These are phyloP conservation scores for Nerophis lumbriciformis DNA, from an alignment of 2,113 vertebrate species.

Conservation along the genomic window DNA sequence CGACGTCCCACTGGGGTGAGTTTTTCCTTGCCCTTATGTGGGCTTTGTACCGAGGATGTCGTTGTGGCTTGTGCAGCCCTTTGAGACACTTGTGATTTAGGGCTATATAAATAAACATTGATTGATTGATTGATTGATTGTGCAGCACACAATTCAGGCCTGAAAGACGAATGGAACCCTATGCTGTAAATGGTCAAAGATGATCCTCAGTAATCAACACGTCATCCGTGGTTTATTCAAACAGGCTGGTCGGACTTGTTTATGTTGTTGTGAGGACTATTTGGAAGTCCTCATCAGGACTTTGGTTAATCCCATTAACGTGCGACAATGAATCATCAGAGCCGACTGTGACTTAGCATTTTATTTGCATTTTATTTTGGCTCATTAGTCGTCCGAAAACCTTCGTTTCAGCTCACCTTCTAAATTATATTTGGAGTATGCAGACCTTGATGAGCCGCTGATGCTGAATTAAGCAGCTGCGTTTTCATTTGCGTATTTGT, in stretches of 20 bases:
- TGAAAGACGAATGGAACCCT: too few relatives aligned
- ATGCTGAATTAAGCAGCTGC: conserved; percentile 12
- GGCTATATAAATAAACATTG: too few relatives aligned
- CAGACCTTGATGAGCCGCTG: conserved; percentile 7
- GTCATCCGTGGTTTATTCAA: neutral
- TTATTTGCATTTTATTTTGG: conserved; percentile 29
- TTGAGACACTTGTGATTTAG: too few relatives aligned
- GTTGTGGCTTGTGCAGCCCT: too few relatives aligned
- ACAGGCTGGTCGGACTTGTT: neutral
- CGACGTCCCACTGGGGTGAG: too few relatives aligned
- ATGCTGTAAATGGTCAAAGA: too few relatives aligned
- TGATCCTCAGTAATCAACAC: too few relatives aligned
- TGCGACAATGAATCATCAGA: conserved; percentile 21
- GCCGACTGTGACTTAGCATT: conserved; percentile 17
- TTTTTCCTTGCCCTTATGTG: too few relatives aligned
- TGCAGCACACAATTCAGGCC: too few relatives aligned
- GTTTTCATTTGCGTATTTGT: conserved; percentile 6
- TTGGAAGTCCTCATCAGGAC: neutral
- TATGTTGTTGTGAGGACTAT: neutral
- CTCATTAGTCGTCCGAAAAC: conserved; percentile 12
- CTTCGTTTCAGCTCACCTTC: conserved; percentile 29
- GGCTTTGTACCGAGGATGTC: too few relatives aligned
- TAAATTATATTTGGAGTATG: conserved; percentile 2
- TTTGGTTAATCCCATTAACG: conserved; percentile 2
- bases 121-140: too few relatives aligned